Evolutionary conservation across 2,113 vertebrate species (phyloP), one percentile per base, ranked within the genome.

Genomic region (Chionodraco myersi): DNA sequence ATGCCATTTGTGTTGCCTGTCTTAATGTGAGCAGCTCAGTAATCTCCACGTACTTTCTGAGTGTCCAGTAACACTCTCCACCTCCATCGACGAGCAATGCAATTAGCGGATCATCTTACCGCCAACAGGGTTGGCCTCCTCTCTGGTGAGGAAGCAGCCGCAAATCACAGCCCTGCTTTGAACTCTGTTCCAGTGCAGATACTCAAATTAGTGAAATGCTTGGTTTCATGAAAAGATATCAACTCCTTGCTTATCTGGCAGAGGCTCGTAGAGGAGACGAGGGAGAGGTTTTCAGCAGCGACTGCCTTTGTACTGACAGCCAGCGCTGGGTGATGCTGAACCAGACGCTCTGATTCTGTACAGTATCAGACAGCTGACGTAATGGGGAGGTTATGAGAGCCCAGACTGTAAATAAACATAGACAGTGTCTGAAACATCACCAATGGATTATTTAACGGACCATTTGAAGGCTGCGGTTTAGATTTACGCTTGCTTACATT

Each of bases 201-300:
- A 68, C 86, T 93, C 87, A 92, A 92, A 94, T 94, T 92, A 92
- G 89, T 74, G 68, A 79, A 93, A 89, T 83, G 88, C 82, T 88
- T 76, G 72, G 86, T 89, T 93, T 89, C 76, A 61, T 77, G 89
- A 79, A 77, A 71, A 79, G 67, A 86, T 72, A 91, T 93, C 80
- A 86, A 85, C 83, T 76, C 77, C 7, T 62, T 67, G 70, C 72
- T 83, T 87, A 85, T 88, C 92, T 93, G 89, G 91, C 92, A 87
- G 68, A 74, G 88, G 75, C 85, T 75, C n/a, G 69, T 70, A 68
- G 76, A 80, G 41, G 81, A 84, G 69, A 80, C 45, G 81, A 84
- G 69, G 47, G 65, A 75, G 69, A 84, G 79, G 70, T 75, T 81
- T 85, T 58, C 82, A 70, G 68, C 88, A 62, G 78, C 23, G 74